Base-by-base conservation (phyloP, 2,113 vertebrate genomes). In the Ochotona curzoniae region DNA sequence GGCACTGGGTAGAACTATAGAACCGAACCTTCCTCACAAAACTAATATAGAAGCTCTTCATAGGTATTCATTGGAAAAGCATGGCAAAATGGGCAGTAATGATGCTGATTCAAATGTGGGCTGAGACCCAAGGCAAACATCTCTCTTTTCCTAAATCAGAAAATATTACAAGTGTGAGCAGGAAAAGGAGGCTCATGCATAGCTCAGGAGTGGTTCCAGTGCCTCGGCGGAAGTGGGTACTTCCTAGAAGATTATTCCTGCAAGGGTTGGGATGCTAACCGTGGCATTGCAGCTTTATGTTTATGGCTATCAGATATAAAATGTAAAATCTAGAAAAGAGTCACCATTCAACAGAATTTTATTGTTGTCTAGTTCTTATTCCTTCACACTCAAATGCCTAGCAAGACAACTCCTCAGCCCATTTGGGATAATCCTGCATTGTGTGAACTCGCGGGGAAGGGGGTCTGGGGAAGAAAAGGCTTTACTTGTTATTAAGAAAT, bases 51-150 rank as follows among this genome's bases (percentile, higher is more conserved):
- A 87, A 64, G 47, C 14, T 87, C 38, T 47, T 76, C 70, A 67
- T 90, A 82, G 84, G n/a, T 83, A 91, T n/a, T 90, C 32, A 35
- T 54, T 84, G 54, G 28, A 84, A 92, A 92, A 54, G n/a, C n/a
- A 47, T 25, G 23, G 63, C 32, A 93, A 76, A 85, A 79, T 79
- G 70, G 83, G 23, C 47, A 86, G 30, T 73, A 90, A 78, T n/a
- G 7, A 71, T 26, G 15, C 20, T 76, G 21, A 88, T 64, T 14
- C 84, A 83, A 75, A 75, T 64, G 70, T 20, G n/a, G 35, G 7
- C 32, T 95, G 51, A 90, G 51, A 81, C 8, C 15, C 10, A 85
- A 76, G n/a, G 73, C 14, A 38, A 81, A 61, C 88, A 30, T 2
- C 30, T 12, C 1, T 25, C 15, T 89, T 91, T 38, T 49, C 25